Conservation (phyloP, 2,113 vertebrate species). For the Castor canadensis region DNA sequence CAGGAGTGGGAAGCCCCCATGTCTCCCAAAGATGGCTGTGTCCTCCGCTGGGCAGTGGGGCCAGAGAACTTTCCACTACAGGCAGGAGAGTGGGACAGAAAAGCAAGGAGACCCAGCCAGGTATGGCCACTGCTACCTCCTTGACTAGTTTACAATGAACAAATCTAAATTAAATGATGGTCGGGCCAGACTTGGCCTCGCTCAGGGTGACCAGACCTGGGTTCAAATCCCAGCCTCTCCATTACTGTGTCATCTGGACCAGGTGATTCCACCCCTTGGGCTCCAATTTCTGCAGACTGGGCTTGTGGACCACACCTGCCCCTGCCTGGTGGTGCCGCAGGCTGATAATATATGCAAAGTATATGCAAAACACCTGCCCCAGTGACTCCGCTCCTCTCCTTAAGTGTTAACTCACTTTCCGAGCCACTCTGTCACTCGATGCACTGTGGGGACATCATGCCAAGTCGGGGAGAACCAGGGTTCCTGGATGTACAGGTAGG, state of each 20-base stretch:
- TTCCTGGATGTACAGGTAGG: background rate
- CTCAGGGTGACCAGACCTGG: background rate
- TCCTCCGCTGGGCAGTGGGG: background rate
- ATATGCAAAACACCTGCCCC: background rate
- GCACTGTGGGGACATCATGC: accelerated
- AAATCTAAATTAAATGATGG: constrained; percentile 4
- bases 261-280: background rate
- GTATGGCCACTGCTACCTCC: background rate
- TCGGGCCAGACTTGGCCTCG: background rate
- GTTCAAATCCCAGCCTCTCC: background rate
- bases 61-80: background rate
- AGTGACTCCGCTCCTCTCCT: background rate
- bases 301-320: background rate
- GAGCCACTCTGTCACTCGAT: accelerated
- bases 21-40: background rate
- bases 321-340: background rate
- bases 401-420: background rate
- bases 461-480: background rate
- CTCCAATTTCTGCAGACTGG: background rate
- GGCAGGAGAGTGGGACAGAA: no score
- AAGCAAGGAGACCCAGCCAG: background rate
- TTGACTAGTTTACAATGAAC: background rate
- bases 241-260: background rate
- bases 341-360: no score
- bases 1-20: background rate